Percentiles rank a stretch among this genome's conserved stretches.
Evolutionary conservation across 1,140 invertebrate genomes (phyloP).

Genomic region (Papilio helenus): DNA sequence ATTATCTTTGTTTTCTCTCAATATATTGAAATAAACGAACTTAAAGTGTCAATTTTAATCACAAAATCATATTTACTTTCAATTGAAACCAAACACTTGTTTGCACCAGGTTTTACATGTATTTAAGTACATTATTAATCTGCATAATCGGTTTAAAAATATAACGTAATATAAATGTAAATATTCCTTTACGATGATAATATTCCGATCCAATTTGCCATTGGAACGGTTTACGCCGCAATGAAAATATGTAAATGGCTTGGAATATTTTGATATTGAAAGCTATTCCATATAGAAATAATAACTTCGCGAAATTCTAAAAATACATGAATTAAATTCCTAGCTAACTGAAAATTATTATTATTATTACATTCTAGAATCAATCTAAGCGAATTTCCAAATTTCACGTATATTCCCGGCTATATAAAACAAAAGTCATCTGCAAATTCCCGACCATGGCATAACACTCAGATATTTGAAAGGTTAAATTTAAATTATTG

Average conservation of each 20-base stretch:
- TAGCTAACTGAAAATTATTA: too few relatives aligned
- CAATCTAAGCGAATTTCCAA: too few relatives aligned
- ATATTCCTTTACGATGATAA: neutral
- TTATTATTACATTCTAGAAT: too few relatives aligned
- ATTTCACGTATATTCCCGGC: too few relatives aligned
- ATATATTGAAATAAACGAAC: too few relatives aligned
- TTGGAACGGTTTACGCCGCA: neutral
- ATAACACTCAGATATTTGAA: neutral
- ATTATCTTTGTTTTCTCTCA: too few relatives aligned
- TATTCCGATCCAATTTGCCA: neutral
- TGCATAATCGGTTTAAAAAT: neutral
- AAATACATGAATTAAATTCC: too few relatives aligned
- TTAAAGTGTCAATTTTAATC: too few relatives aligned
- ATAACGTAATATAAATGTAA: constrained; percentile 4
- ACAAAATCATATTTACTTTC: too few relatives aligned
- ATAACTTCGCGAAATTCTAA: too few relatives aligned
- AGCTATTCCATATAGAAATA: neutral
- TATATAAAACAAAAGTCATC: neutral
- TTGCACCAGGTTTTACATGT: neutral
- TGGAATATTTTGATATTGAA: neutral
- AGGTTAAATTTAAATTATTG: too few relatives aligned
- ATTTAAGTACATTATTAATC: neutral
- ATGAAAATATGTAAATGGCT: neutral
- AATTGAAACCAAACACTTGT: neutral
- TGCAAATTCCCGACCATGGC: neutral